Percentiles rank a stretch among this genome's conserved stretches.
Evolutionary conservation across 2,888 invertebrate genomes (phyloP).

Genomic region (Ochropacha duplaris): DNA sequence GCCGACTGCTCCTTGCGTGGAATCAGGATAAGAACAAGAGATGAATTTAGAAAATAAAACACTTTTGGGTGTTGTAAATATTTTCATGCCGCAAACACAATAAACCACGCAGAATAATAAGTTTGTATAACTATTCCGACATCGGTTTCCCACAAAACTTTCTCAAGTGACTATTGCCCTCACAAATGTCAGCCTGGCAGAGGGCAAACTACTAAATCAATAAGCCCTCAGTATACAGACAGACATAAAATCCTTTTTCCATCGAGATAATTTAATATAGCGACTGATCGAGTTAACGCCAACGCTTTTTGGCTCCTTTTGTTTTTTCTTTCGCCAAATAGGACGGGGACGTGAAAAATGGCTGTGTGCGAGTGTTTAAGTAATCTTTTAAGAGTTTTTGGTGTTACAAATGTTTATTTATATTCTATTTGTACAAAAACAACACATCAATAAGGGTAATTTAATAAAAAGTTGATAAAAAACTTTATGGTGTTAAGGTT

Average conservation of each 20-base stretch:
- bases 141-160: constrained; percentile 5
- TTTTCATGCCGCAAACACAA: background rate
- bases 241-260: constrained; percentile 27
- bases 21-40: no score
- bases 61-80: no score
- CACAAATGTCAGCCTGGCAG: constrained; percentile 13
- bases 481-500: no score
- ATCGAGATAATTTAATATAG: constrained; percentile 31
- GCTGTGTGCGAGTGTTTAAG: background rate
- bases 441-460: no score
- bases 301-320: constrained; percentile 7
- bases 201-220: constrained; percentile 31
- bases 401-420: background rate
- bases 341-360: background rate
- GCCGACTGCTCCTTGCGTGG: no score
- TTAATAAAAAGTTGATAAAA: no score
- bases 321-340: constrained; percentile 3
- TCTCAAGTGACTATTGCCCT: constrained; percentile 3
- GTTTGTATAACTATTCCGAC: background rate
- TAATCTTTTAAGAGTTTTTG: background rate
- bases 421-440: background rate
- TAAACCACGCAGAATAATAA: background rate
- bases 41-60: no score
- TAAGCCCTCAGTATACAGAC: constrained; percentile 23
- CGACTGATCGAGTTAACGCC: constrained; percentile 28